These are phyloP conservation scores for Lasiurus cinereus DNA, from an alignment of 2,113 vertebrate genomes.

Conservation along the genomic window DNA sequence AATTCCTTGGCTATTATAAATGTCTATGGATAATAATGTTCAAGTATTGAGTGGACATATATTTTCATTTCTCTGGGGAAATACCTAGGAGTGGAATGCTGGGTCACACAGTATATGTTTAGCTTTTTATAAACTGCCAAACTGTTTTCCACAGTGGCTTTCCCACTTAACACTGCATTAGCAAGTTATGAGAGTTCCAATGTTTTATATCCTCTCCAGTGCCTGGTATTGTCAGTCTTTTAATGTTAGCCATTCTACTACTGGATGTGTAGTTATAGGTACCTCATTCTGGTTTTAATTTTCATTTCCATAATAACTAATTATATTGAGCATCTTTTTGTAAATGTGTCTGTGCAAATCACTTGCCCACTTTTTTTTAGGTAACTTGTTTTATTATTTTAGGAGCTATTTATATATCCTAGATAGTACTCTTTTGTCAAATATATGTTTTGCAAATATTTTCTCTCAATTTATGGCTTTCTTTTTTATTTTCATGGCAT, in stretches of 20 bases:
- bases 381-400: not conserved
- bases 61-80: slow-evolving; percentile 35
- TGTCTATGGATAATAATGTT: not conserved
- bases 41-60: not conserved
- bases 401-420: not conserved
- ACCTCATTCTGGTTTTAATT: not conserved
- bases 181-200: not conserved
- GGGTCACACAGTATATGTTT: not conserved
- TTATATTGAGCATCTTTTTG: too few species aligned
- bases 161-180: not conserved
- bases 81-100: not conserved
- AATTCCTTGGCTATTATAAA: slow-evolving; percentile 40
- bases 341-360: too few species aligned
- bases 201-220: not conserved
- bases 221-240: not conserved
- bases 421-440: not conserved
- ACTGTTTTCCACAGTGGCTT: not conserved
- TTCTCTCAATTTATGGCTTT: not conserved
- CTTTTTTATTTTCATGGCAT: slow-evolving; percentile 5
- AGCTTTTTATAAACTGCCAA: slow-evolving; percentile 17
- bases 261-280: not conserved
- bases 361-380: too few species aligned
- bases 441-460: not conserved
- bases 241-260: not conserved
- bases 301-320: too few species aligned